A percentile compares a stretch with the other conserved stretches of the same genome.
phyloP scores from a whole-genome alignment of 2,797 vertebrate genomes.

The Oreonectes daqikongensis region DNA sequence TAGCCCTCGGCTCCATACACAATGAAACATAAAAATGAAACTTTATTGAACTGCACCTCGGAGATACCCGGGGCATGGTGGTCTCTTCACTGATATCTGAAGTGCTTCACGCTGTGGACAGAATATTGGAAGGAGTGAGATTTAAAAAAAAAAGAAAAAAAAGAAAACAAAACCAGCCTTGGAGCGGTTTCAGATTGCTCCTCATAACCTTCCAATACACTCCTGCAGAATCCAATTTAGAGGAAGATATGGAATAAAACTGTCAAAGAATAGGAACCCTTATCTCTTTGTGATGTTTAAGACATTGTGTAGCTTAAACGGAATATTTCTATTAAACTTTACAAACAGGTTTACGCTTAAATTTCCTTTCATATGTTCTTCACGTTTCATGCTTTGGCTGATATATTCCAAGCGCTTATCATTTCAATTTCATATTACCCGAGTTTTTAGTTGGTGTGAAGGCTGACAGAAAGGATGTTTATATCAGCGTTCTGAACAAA shows the following conservation, averaged over 20 bases:
- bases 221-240: conserved; percentile 53
- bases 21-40: conserved; percentile 65
- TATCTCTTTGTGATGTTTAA: conserved; percentile 36
- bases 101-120: conserved; percentile 56
- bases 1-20: conserved; percentile 56
- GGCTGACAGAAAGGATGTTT: conserved; percentile 16
- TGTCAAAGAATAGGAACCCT: conserved; percentile 40
- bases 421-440: conserved; percentile 13
- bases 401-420: conserved; percentile 15
- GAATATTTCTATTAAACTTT: conserved; percentile 36
- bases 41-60: conserved; percentile 65
- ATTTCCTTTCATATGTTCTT: conserved; percentile 22
- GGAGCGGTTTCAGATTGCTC: conserved; percentile 46
- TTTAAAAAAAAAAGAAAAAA: conserved; percentile 44
- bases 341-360: background rate
- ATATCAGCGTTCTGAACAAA: conserved; percentile 18
- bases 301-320: conserved; percentile 29
- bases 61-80: conserved; percentile 49
- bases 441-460: background rate
- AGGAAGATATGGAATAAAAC: conserved; percentile 52
- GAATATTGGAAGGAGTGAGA: conserved; percentile 59
- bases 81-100: conserved; percentile 62
- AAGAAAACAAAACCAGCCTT: conserved; percentile 50
- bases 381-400: conserved; percentile 11
- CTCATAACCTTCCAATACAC: conserved; percentile 41